Conservation (phyloP, 2,797 vertebrate genomes). For the Hippopotamyrus pictus region DNA sequence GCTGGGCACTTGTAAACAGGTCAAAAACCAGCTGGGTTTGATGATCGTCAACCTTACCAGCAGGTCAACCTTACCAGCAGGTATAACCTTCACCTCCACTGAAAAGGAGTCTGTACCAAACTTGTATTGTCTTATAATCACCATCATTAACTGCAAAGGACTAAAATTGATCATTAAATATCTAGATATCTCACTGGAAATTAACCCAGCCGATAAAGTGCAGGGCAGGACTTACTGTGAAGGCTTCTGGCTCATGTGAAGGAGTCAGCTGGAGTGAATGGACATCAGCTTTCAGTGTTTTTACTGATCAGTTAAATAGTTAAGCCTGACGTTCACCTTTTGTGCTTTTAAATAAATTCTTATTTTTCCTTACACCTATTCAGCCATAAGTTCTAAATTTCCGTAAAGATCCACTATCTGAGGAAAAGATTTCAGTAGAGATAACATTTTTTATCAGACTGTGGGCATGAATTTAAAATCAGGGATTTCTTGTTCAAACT, state of each 20-base stretch:
- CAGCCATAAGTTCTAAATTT: not conserved
- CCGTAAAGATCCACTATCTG: not conserved
- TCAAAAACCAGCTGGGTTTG: slow-evolving; percentile 1
- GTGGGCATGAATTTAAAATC: slow-evolving; percentile 7
- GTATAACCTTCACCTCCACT: not conserved
- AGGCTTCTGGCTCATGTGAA: not conserved
- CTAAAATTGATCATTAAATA: not conserved
- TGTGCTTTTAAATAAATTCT: not conserved
- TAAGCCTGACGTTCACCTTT: not conserved
- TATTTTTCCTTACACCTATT: not conserved
- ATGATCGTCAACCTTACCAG: not conserved
- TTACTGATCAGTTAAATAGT: not conserved
- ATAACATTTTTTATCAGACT: not conserved
- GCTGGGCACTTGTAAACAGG: slow-evolving; percentile 16
- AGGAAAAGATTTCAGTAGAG: not conserved
- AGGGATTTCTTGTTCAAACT: slow-evolving; percentile 4
- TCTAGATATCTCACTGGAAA: not conserved
- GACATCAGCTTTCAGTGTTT: not conserved
- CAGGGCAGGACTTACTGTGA: not conserved
- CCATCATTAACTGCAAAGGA: not conserved
- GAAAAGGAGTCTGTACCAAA: not conserved
- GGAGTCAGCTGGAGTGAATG: not conserved
- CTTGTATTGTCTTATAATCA: not conserved
- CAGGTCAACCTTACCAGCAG: not conserved
- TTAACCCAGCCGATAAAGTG: not conserved